Percentiles rank a stretch among this genome's conserved stretches.
phyloP scores from a whole-genome alignment of 2,797 vertebrate species.

The Danio albolineatus region DNA sequence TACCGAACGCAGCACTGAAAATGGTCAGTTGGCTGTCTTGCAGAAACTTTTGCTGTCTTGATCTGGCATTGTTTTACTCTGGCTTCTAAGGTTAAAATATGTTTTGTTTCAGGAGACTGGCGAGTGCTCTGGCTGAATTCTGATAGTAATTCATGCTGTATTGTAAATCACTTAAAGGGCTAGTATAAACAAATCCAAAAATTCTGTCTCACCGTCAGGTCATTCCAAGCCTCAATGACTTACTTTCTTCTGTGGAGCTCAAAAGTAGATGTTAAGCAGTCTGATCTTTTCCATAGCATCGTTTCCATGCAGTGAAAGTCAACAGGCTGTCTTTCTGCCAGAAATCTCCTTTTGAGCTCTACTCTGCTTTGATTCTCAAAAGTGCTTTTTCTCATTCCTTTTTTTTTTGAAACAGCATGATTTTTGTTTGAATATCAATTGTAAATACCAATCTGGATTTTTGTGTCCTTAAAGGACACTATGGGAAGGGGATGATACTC shows the following conservation, averaged over 20 bases:
- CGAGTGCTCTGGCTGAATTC: background rate
- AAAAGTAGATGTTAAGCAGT: background rate
- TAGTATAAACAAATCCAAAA: background rate
- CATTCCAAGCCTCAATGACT: background rate
- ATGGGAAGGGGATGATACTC: background rate
- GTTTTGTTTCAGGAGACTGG: background rate
- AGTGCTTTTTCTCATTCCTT: background rate
- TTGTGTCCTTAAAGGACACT: conserved; percentile 1
- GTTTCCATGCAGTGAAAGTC: conserved; percentile 7
- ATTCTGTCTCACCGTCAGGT: background rate
- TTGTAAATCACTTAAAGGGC: background rate
- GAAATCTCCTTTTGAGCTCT: background rate
- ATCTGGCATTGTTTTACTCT: background rate
- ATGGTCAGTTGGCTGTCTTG: background rate
- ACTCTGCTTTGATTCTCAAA: background rate
- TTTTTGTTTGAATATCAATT: background rate
- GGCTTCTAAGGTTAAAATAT: background rate
- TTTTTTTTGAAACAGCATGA: background rate
- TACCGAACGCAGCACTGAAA: background rate
- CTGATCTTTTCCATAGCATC: background rate
- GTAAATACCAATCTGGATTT: background rate
- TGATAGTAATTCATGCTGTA: background rate
- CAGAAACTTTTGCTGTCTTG: background rate
- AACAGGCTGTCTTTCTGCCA: conserved; percentile 6
- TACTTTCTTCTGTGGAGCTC: background rate